phyloP scores from a whole-genome alignment of 2,797 vertebrate genomes.

The Pantherophis vulpinus region DNA sequence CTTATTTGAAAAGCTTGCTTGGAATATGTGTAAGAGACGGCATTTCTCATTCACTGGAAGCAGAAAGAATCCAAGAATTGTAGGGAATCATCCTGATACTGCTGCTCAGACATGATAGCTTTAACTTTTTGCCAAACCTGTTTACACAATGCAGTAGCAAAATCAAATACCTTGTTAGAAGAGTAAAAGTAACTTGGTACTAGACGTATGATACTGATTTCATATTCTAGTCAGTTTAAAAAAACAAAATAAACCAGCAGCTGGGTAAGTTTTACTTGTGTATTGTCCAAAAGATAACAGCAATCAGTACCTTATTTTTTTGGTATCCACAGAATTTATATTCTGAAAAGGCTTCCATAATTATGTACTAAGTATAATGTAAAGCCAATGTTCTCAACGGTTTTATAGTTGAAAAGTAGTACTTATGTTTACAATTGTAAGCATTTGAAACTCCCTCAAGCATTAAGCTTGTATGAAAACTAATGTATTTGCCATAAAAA shows the following conservation, averaged over 20 bases:
- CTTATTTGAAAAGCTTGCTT: background rate
- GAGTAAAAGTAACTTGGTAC: background rate
- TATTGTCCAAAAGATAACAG: background rate
- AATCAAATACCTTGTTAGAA: background rate
- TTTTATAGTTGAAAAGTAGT: constrained; percentile 50
- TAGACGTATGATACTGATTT: background rate
- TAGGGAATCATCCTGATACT: background rate
- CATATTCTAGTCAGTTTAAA: background rate
- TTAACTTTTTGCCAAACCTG: background rate
- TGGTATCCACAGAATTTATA: constrained; percentile 6
- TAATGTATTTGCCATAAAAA: constrained; percentile 45
- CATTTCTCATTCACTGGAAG: background rate
- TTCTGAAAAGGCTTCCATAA: constrained; percentile 28
- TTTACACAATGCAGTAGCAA: background rate
- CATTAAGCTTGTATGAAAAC: constrained; percentile 29
- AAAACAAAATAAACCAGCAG: background rate
- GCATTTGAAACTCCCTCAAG: constrained; percentile 25
- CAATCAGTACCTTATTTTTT: background rate
- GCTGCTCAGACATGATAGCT: background rate
- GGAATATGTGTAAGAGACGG: background rate
- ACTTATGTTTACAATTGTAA: constrained; percentile 45
- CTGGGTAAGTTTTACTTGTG: background rate
- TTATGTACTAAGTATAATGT: constrained; percentile 30
- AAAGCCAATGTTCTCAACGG: constrained; percentile 44
- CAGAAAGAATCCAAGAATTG: background rate